These are phyloP conservation scores for Trichopoda pennipes DNA, from an alignment of 2,888 invertebrate genomes.

Conservation along the genomic window DNA sequence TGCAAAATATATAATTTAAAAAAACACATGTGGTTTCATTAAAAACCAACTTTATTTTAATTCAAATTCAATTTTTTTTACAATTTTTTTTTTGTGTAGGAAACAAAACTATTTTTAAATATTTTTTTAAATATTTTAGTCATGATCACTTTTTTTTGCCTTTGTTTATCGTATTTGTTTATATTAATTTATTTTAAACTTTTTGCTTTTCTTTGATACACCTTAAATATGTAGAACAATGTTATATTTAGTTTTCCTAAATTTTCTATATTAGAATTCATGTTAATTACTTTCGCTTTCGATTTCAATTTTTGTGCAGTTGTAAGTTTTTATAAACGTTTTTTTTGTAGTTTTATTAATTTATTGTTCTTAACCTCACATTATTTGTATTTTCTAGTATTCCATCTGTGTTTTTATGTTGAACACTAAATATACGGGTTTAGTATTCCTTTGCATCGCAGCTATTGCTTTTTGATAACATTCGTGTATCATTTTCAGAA, in stretches of 20 bases:
- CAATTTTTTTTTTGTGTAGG: slow-evolving; percentile 32
- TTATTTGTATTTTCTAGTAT: background rate
- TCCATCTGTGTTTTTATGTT: slow-evolving; percentile 5
- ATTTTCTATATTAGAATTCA: slow-evolving; percentile 42
- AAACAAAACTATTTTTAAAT: slow-evolving; percentile 19
- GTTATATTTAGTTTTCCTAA: slow-evolving; percentile 15
- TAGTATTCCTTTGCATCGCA: slow-evolving; percentile 24
- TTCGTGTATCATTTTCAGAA: slow-evolving; percentile 38
- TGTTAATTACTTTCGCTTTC: slow-evolving; percentile 60
- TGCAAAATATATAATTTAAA: slow-evolving; percentile 24
- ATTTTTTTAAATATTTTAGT: slow-evolving; percentile 32
- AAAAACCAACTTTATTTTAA: slow-evolving; percentile 18
- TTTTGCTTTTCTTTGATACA: background rate
- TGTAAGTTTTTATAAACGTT: slow-evolving; percentile 7
- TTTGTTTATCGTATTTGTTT: slow-evolving; percentile 33
- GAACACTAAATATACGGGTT: slow-evolving; percentile 45
- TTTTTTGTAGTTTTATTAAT: slow-evolving; percentile 1
- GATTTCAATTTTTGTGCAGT: slow-evolving; percentile 32
- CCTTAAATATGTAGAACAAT: background rate
- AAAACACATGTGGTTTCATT: slow-evolving; percentile 44
- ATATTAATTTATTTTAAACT: background rate
- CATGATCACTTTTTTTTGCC: slow-evolving; percentile 31
- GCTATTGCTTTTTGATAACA: slow-evolving; percentile 37
- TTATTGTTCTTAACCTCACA: slow-evolving; percentile 7
- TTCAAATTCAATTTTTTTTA: slow-evolving; percentile 38